These are phyloP conservation scores for Pachypanchax playfairii DNA, from an alignment of 2,113 vertebrate species.

Conservation along the genomic window DNA sequence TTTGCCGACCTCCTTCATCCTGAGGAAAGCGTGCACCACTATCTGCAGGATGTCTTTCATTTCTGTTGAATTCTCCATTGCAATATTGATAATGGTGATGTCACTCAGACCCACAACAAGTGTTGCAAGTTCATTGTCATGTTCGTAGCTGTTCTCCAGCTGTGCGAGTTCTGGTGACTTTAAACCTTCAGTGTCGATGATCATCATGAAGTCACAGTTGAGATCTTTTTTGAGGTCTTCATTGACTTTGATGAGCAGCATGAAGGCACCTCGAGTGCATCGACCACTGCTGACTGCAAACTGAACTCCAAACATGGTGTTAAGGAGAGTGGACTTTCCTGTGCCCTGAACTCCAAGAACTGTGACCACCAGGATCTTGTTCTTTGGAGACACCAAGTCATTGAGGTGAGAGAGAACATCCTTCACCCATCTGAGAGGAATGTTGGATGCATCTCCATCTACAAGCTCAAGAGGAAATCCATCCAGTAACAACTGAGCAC, in stretches of 20 bases:
- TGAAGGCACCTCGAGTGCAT: conserved; percentile 81
- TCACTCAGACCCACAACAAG: conserved; percentile 82
- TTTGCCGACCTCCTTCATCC: conserved; percentile 76
- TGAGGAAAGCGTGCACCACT: conserved; percentile 73
- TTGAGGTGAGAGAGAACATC: conserved; percentile 73
- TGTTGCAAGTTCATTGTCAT: conserved; percentile 82
- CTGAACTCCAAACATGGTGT: conserved; percentile 87
- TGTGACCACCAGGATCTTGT: conserved; percentile 77
- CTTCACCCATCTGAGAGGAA: conserved; percentile 81
- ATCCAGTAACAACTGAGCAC: conserved; percentile 74
- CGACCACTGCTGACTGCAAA: conserved; percentile 81
- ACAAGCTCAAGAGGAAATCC: conserved; percentile 84
- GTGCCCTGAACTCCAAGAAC: conserved; percentile 83
- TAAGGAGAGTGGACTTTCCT: conserved; percentile 87
- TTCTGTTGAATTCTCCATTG: conserved; percentile 69
- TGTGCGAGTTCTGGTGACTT: conserved; percentile 70
- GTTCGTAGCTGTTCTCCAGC: conserved; percentile 65
- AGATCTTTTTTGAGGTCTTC: conserved; percentile 60
- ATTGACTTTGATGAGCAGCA: conserved; percentile 66
- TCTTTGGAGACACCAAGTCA: conserved; percentile 54
- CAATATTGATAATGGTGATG: conserved; percentile 79
- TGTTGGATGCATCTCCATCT: conserved; percentile 80
- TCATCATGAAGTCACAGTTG: conserved; percentile 73
- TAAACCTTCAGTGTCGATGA: conserved; percentile 75
- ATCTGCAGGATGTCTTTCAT: conserved; percentile 75